A percentile compares a stretch with the other conserved stretches of the same genome.
Conservation (phyloP, 1,140 invertebrate species). For the Akabosia matsudoensis region DNA sequence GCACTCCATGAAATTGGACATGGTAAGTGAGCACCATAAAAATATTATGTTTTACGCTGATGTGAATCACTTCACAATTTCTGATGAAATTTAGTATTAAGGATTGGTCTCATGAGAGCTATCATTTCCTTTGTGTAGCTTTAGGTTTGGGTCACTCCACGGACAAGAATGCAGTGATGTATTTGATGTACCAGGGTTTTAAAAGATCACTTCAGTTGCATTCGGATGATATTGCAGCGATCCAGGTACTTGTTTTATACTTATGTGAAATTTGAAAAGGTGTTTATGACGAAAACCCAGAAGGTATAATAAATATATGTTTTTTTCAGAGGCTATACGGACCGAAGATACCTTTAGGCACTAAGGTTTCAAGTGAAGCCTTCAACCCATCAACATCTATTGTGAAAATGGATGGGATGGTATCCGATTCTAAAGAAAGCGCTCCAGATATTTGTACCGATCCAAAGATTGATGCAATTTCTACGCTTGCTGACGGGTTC, state of each 20-base stretch:
- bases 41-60: neutral
- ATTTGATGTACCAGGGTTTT: slow-evolving; percentile 21
- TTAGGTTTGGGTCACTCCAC: slow-evolving; percentile 41
- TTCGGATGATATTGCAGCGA: slow-evolving; percentile 30
- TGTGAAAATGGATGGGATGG: slow-evolving; percentile 14
- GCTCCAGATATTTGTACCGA: slow-evolving; percentile 26
- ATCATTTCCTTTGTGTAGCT: neutral
- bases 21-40: neutral
- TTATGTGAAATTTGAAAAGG: neutral
- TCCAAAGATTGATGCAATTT: slow-evolving; percentile 20
- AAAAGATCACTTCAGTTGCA: slow-evolving; percentile 25
- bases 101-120: neutral
- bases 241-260: slow-evolving; percentile 13
- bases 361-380: neutral
- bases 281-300: neutral
- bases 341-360: neutral
- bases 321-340: neutral
- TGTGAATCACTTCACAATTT: too few species aligned
- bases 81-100: too few species aligned
- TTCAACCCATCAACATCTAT: neutral
- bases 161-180: slow-evolving; percentile 29
- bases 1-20: slow-evolving; percentile 14
- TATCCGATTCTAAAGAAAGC: neutral
- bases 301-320: neutral
- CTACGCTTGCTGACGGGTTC: slow-evolving; percentile 8